phyloP scores from a whole-genome alignment of 2,797 vertebrate species.

The Rhynchotus rufescens region DNA sequence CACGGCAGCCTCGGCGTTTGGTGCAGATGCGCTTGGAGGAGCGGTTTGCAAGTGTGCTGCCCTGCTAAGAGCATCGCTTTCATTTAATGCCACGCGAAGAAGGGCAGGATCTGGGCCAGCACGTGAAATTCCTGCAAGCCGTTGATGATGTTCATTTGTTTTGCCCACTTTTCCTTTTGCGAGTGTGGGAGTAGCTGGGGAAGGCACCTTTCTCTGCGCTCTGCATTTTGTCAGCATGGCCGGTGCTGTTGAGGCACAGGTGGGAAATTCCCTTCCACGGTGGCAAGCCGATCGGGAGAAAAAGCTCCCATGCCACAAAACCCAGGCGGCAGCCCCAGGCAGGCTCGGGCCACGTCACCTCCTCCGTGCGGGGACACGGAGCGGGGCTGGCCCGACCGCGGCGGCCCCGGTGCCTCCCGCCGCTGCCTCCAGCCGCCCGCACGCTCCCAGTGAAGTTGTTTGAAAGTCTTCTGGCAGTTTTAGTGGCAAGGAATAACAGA shows the following conservation, averaged over 20 bases:
- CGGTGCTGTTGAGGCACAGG: rapidly evolving
- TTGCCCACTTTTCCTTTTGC: not conserved
- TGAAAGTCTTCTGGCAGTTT: conserved; percentile 89
- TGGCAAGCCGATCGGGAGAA: not conserved
- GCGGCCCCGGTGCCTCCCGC: not conserved
- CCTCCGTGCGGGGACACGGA: not conserved
- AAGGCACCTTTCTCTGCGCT: not conserved
- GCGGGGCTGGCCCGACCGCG: no score
- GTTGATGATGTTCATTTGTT: not conserved
- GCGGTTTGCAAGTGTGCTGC: not conserved
- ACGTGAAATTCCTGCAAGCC: not conserved
- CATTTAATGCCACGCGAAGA: rapidly evolving
- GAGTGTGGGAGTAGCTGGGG: not conserved
- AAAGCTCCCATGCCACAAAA: not conserved
- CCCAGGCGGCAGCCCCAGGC: rapidly evolving
- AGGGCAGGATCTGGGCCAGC: not conserved
- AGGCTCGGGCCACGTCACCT: not conserved
- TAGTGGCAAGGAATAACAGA: conserved; percentile 89
- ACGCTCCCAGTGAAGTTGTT: conserved; percentile 83
- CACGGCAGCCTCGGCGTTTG: not conserved
- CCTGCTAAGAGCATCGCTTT: not conserved
- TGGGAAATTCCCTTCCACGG: not conserved
- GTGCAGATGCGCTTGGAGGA: not conserved
- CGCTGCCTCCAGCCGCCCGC: conserved; percentile 46
- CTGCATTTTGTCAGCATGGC: not conserved